These are phyloP conservation scores for Hypotaenidia philippensis DNA, from an alignment of 2,797 vertebrate species.

Conservation along the genomic window DNA sequence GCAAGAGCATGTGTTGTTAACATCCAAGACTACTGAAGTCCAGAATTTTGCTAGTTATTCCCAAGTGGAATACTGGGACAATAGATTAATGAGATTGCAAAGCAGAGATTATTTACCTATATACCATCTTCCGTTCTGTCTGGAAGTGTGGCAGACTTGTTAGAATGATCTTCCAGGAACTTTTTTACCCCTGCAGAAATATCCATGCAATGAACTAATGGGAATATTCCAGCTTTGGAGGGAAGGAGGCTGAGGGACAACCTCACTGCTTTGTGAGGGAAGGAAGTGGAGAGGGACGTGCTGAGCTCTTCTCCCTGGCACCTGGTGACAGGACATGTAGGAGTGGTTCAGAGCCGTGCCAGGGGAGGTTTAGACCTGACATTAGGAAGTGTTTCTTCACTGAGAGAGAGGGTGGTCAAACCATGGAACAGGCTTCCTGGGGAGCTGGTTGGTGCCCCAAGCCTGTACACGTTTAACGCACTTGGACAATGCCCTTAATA, in stretches of 20 bases:
- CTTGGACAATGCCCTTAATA: not conserved
- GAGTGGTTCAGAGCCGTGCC: not conserved
- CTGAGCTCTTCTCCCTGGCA: not conserved
- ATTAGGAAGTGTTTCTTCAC: not conserved
- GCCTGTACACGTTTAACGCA: not conserved
- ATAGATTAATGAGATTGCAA: not conserved
- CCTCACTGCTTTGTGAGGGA: not conserved
- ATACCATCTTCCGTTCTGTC: fast-evolving
- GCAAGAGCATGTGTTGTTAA: not conserved
- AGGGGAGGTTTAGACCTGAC: not conserved
- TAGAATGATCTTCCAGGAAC: not conserved
- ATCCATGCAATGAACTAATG: not conserved
- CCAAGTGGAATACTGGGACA: not conserved
- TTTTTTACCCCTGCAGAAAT: not conserved
- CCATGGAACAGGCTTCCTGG: not conserved
- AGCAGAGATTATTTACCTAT: not conserved
- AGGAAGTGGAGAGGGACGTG: not conserved
- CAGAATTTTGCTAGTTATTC: not conserved
- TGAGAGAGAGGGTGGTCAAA: not conserved
- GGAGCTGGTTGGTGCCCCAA: not conserved
- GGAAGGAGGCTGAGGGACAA: not conserved
- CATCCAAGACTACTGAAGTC: not conserved
- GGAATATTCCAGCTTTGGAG: not conserved
- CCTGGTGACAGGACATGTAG: not conserved
- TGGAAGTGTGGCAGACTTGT: not conserved